phyloP scores from a whole-genome alignment of 1,140 invertebrate species.

The Musca vetustissima region DNA sequence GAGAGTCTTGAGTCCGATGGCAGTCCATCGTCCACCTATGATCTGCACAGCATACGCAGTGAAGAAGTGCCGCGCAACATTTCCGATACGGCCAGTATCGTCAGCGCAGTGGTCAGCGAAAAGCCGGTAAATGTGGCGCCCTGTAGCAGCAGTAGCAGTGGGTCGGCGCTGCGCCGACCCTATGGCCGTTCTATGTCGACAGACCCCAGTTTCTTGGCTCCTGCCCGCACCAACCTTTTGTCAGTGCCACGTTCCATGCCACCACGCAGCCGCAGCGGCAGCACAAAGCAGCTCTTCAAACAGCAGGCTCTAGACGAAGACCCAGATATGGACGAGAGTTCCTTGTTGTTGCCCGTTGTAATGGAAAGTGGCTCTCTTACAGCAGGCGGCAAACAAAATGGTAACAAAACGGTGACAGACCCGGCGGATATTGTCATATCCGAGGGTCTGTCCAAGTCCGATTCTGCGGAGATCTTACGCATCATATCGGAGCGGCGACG shows the following conservation, averaged over 20 bases:
- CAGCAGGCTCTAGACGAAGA: slow-evolving; percentile 55
- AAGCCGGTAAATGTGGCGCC: slow-evolving; percentile 10
- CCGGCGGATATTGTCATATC: slow-evolving; percentile 8
- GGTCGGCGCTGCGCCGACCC: slow-evolving; percentile 31
- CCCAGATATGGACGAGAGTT: slow-evolving; percentile 49
- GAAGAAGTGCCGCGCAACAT: slow-evolving; percentile 42
- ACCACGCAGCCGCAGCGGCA: slow-evolving; percentile 53
- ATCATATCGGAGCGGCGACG: slow-evolving; percentile 53
- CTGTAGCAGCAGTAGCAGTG: background rate
- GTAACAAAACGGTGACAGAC: background rate
- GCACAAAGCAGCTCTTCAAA: slow-evolving; percentile 54
- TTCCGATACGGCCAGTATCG: slow-evolving; percentile 27
- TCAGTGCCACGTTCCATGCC: slow-evolving; percentile 53
- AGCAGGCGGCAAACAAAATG: background rate
- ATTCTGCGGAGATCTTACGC: slow-evolving; percentile 51
- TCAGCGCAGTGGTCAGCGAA: slow-evolving; percentile 27
- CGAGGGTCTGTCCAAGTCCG: slow-evolving; percentile 40
- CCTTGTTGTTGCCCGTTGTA: slow-evolving; percentile 42
- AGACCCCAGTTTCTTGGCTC: slow-evolving; percentile 42
- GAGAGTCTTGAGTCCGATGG: slow-evolving; percentile 49
- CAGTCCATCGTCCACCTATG: slow-evolving; percentile 34
- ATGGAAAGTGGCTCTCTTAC: slow-evolving; percentile 25
- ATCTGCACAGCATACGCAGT: slow-evolving; percentile 49
- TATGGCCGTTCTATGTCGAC: slow-evolving; percentile 52
- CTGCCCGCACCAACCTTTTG: slow-evolving; percentile 36